Base-by-base conservation (phyloP, 1,140 invertebrate species). In the Tetramorium simillimum region DNA sequence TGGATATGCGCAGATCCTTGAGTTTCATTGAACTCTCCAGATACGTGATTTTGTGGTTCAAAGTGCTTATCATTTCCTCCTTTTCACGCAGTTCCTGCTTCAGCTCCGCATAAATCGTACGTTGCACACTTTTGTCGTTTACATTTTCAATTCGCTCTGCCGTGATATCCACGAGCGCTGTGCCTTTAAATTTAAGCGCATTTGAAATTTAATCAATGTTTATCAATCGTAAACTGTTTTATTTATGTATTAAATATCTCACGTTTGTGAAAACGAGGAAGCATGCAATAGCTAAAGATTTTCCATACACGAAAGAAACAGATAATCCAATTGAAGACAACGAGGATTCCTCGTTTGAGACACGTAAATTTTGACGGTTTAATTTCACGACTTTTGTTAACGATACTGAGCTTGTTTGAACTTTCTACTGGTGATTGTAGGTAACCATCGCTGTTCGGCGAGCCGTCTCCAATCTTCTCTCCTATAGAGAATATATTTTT, bases 11-110 rank as follows among this genome's bases (percentile, higher is more conserved):
- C 67, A 95, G 92, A 70, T 96, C 94, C 89, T 96, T 96, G 4
- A 96, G 84, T 56, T 95, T 94, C 53, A 96, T 89, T n/a, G 96
- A 92, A 65, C 93, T 95, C 78, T 96, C 95, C 76, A 96, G 92
- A 90, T 96, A 96, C 3, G 87, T 90, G 82, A 95, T 93, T 90
- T 94, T 96, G 78, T 93, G 92, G 86, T 88, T 95, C 73, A 94
- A 91, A 63, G 76, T 92, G 9, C 84, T 86, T 63, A 96, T 94
- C 12, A 91, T 70, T 28, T 95, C 93, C 53, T 94, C 88, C 51
- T 95, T 95, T 58, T 94, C 92, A 14, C 90, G 90, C 6, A 96
- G 43, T 21, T 94, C 92, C 24, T 92, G 86, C 21, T 91, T 87
- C 62, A 95, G 85, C 65, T 95, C 93, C 56, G 94, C 92, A 33